Conservation (phyloP, 2,888 invertebrate species). For the Celastrina argiolus region DNA sequence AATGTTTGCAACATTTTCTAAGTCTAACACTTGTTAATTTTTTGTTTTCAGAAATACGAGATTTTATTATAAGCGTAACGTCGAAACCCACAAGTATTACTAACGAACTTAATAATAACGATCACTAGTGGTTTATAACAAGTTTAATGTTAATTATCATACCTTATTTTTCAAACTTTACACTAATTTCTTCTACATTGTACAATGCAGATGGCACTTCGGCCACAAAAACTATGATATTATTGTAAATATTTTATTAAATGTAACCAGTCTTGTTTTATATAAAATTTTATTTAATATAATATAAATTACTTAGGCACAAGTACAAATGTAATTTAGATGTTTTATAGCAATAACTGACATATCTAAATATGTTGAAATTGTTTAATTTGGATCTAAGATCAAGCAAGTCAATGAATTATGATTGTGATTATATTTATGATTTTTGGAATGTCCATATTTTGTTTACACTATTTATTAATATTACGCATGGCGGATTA, state of each 20-base stretch:
- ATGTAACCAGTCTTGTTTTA: not conserved
- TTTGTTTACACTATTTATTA: constrained; percentile 13
- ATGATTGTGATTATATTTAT: constrained; percentile 3
- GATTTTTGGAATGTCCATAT: not conserved
- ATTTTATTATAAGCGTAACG: constrained; percentile 15
- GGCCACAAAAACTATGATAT: not conserved
- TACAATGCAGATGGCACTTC: constrained; percentile 18
- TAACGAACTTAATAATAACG: constrained; percentile 21
- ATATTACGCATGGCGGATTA: constrained; percentile 24
- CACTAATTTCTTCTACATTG: constrained; percentile 13
- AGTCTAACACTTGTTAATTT: not conserved
- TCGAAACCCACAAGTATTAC: constrained; percentile 23
- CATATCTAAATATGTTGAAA: not conserved
- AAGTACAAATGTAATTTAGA: constrained; percentile 11
- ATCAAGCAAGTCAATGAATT: constrained; percentile 3
- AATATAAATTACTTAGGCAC: constrained; percentile 9
- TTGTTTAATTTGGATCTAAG: constrained; percentile 12
- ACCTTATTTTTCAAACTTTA: constrained; percentile 10
- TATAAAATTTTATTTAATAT: not conserved
- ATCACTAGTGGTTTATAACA: constrained; percentile 12
- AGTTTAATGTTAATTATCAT: constrained; percentile 22
- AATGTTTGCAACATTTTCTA: no score
- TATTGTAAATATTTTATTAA: constrained; percentile 22
- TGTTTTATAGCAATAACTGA: not conserved
- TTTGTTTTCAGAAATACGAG: constrained; percentile 17